These are phyloP conservation scores for Poliocrania exsul DNA, from an alignment of 2,797 vertebrate species.

Conservation along the genomic window DNA sequence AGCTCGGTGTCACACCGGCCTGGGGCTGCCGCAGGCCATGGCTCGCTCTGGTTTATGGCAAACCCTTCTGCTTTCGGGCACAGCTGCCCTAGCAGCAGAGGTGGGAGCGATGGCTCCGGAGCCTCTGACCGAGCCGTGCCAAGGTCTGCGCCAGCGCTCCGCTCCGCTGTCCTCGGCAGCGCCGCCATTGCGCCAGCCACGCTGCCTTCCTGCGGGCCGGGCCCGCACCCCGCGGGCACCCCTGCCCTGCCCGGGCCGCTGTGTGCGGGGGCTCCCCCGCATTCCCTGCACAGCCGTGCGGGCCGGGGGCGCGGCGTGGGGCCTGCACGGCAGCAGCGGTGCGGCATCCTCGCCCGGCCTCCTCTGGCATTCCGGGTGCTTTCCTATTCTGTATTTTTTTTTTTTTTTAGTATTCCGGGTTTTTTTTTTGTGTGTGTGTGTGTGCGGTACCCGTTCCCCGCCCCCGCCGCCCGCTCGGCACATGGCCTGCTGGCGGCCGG, in stretches of 20 bases:
- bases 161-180: neutral
- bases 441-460: neutral
- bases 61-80: neutral
- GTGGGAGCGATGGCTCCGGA: neutral
- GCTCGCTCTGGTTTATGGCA: neutral
- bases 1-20: neutral
- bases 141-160: rapidly evolving
- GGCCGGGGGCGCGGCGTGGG: neutral
- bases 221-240: no score
- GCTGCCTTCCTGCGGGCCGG: no score
- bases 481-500: neutral
- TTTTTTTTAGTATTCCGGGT: neutral
- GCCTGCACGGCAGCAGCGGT: neutral
- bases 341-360: neutral
- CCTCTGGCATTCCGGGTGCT: neutral
- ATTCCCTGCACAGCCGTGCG: slow-evolving; percentile 8
- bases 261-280: neutral
- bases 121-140: neutral
- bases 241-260: no score
- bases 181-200: neutral
- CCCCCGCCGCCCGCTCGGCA: neutral
- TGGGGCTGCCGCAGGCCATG: neutral
- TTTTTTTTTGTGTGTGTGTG: neutral
- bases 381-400: neutral
- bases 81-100: neutral